Evolutionary conservation across 2,888 invertebrate genomes (phyloP).

Genomic region (Minunthozetes semirufus): DNA sequence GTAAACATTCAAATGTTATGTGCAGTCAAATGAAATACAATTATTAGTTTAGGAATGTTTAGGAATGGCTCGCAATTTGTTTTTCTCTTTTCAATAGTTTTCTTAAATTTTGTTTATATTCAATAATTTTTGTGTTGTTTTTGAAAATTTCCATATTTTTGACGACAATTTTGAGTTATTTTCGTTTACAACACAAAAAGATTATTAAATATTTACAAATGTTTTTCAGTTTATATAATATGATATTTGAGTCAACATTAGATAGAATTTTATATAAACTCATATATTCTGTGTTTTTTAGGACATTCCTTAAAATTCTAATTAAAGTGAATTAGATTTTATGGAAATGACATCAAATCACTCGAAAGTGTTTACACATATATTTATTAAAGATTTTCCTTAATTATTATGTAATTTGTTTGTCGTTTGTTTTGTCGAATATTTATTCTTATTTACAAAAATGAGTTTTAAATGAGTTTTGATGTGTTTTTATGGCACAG

Average conservation of each 20-base stretch:
- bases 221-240: not conserved
- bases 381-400: not conserved
- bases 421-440: not conserved
- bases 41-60: too few relatives aligned
- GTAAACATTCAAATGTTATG: not conserved
- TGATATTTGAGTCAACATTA: not conserved
- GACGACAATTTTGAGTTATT: not conserved
- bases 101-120: not conserved
- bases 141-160: not conserved
- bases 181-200: slow-evolving; percentile 1
- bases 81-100: too few relatives aligned
- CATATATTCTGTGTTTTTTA: not conserved
- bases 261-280: not conserved
- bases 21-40: not conserved
- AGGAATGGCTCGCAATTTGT: too few relatives aligned
- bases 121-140: slow-evolving; percentile 8
- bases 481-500: slow-evolving; percentile 10
- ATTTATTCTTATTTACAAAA: slow-evolving; percentile 19
- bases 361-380: not conserved
- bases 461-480: not conserved
- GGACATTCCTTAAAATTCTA: not conserved
- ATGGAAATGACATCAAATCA: not conserved
- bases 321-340: not conserved
- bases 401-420: not conserved
- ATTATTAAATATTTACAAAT: slow-evolving; percentile 14